Evolutionary conservation across 1,140 invertebrate genomes (phyloP).

Genomic region (Drosophila jambulina): DNA sequence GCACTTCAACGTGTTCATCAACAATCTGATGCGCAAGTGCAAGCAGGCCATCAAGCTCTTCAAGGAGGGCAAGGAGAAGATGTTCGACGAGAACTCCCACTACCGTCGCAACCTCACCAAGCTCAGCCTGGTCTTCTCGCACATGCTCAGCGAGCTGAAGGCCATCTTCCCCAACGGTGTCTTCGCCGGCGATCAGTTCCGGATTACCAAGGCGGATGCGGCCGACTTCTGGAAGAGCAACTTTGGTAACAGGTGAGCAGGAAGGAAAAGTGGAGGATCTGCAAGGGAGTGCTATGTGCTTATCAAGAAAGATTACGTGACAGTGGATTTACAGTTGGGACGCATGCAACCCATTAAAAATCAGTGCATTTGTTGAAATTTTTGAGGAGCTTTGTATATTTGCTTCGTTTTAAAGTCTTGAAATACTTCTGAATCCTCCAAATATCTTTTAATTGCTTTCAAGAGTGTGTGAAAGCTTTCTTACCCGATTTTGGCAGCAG

Average conservation of each 20-base stretch:
- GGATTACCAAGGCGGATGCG: slow-evolving; percentile 99
- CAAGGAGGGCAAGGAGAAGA: slow-evolving; percentile 99
- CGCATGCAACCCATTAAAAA: not conserved
- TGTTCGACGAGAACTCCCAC: slow-evolving; percentile 99
- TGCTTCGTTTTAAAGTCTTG: not conserved
- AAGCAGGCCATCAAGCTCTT: slow-evolving; percentile 99
- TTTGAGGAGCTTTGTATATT: no score
- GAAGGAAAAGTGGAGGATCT: not conserved
- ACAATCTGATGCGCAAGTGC: slow-evolving; percentile 99
- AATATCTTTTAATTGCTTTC: not conserved
- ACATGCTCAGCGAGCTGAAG: slow-evolving; percentile 99
- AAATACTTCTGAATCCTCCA: not conserved
- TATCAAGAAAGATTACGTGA: not conserved
- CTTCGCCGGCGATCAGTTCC: slow-evolving; percentile 98
- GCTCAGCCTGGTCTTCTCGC: slow-evolving; percentile 99
- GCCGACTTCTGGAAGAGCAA: slow-evolving; percentile 98
- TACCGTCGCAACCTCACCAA: slow-evolving; percentile 98
- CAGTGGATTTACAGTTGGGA: no score
- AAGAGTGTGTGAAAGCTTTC: not conserved
- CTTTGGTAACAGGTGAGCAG: slow-evolving; percentile 96
- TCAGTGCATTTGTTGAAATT: not conserved
- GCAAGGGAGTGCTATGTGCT: no score
- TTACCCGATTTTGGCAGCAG: no score
- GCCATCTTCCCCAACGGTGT: slow-evolving; percentile 98
- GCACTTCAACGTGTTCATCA: slow-evolving; percentile 99